phyloP scores from a whole-genome alignment of 2,888 invertebrate species.

The Nomada goodeniana region DNA sequence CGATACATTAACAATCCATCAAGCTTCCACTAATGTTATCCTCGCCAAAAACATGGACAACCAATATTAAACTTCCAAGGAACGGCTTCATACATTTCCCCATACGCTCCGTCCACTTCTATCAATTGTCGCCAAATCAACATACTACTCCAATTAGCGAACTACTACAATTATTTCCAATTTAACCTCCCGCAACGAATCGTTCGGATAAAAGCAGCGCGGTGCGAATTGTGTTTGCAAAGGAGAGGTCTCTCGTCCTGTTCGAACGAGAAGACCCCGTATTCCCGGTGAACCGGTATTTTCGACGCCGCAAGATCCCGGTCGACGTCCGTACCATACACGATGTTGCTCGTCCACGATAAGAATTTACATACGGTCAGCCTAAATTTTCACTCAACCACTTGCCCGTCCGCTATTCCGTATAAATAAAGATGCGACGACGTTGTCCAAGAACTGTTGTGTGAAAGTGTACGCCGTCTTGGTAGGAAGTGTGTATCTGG shows the following conservation, averaged over 20 bases:
- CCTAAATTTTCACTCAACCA: slow-evolving; percentile 80
- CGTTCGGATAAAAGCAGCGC: slow-evolving; percentile 11
- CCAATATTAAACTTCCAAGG: too few species aligned
- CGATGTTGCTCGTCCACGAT: slow-evolving; percentile 37
- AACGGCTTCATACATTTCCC: too few species aligned
- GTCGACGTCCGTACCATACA: background rate
- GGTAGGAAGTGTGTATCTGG: slow-evolving; percentile 63
- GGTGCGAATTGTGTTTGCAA: slow-evolving; percentile 9
- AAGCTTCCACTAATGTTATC: too few species aligned
- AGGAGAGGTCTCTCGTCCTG: background rate
- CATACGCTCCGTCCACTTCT: too few species aligned
- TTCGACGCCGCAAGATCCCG: background rate
- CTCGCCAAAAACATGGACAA: too few species aligned
- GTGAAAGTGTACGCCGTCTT: slow-evolving; percentile 81
- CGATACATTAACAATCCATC: too few species aligned
- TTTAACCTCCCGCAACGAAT: background rate
- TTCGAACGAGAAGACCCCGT: slow-evolving; percentile 1
- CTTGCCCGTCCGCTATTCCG: slow-evolving; percentile 79
- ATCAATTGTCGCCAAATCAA: too few species aligned
- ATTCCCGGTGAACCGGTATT: slow-evolving; percentile 38
- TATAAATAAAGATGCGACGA: slow-evolving; percentile 83
- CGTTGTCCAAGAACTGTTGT: slow-evolving; percentile 75
- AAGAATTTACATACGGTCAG: slow-evolving; percentile 78
- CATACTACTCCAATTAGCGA: too few species aligned
- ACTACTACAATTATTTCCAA: too few species aligned